Conservation (phyloP, 2,888 invertebrate genomes). For the Pollenia labialis region DNA sequence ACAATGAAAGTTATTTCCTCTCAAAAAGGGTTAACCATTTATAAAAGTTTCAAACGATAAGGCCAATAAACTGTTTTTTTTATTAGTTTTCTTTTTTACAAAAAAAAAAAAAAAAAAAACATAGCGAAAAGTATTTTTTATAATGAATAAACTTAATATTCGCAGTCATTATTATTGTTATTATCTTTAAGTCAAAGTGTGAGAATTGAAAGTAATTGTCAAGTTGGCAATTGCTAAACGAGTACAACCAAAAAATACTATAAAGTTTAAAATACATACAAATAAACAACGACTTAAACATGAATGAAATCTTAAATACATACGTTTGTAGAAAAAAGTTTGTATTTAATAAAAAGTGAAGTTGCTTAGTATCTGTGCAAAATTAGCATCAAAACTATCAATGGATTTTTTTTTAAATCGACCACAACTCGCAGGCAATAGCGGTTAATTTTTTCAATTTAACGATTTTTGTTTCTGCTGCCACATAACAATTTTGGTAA, state of each 20-base stretch:
- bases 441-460: constrained; percentile 6
- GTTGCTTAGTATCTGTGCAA: neutral
- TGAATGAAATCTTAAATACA: constrained; percentile 39
- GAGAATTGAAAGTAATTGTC: constrained; percentile 70
- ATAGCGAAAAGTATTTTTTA: constrained; percentile 36
- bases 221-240: constrained; percentile 59
- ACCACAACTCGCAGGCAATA: constrained; percentile 15
- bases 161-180: constrained; percentile 54
- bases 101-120: constrained; percentile 1
- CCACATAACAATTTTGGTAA: constrained; percentile 9
- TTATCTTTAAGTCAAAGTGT: constrained; percentile 64
- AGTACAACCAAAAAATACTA: constrained; percentile 9
- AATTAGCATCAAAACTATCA: constrained; percentile 40
- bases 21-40: constrained; percentile 2
- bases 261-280: constrained; percentile 16
- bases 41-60: constrained; percentile 18
- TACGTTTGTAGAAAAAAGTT: neutral
- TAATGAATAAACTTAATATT: constrained; percentile 58
- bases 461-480: constrained; percentile 15
- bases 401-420: constrained; percentile 16
- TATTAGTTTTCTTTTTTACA: neutral
- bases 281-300: constrained; percentile 20
- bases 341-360: neutral
- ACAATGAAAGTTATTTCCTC: constrained; percentile 7
- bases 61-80: constrained; percentile 55